These are phyloP conservation scores for Platycercus adscitus DNA, from an alignment of 2,113 vertebrate genomes.

Conservation along the genomic window DNA sequence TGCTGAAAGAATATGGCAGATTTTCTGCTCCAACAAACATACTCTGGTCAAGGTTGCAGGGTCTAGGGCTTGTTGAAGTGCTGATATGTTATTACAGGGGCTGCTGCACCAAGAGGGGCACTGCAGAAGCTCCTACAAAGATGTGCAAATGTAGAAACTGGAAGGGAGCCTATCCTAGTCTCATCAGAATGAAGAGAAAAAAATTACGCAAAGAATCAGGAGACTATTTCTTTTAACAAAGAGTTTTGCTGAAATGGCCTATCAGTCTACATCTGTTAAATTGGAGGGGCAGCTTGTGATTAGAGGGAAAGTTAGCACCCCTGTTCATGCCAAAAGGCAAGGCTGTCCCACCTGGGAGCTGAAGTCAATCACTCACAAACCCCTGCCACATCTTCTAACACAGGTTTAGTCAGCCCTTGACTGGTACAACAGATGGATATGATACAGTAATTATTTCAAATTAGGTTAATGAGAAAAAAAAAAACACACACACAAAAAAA, in stretches of 20 bases:
- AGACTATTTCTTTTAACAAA: neutral
- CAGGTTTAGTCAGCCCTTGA: neutral
- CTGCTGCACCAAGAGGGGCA: neutral
- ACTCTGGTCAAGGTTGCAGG: neutral
- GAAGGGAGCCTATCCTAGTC: neutral
- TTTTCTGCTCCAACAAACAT: neutral
- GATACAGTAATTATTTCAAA: neutral
- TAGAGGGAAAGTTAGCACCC: neutral
- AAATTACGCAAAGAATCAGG: neutral
- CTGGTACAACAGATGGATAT: neutral
- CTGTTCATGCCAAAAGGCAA: neutral
- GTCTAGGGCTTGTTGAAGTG: neutral
- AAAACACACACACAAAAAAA: neutral
- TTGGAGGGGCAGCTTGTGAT: neutral
- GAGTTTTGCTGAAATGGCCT: neutral
- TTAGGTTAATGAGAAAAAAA: neutral
- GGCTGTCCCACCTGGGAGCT: neutral
- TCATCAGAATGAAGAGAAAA: neutral
- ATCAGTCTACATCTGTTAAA: neutral
- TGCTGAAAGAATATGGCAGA: neutral
- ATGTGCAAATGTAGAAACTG: neutral
- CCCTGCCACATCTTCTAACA: neutral
- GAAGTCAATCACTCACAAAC: neutral
- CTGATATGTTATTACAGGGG: neutral
- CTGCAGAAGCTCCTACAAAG: neutral